These are phyloP conservation scores for Plecturocebus donacophilus DNA, from an alignment of 2,113 vertebrate genomes.

Conservation along the genomic window DNA sequence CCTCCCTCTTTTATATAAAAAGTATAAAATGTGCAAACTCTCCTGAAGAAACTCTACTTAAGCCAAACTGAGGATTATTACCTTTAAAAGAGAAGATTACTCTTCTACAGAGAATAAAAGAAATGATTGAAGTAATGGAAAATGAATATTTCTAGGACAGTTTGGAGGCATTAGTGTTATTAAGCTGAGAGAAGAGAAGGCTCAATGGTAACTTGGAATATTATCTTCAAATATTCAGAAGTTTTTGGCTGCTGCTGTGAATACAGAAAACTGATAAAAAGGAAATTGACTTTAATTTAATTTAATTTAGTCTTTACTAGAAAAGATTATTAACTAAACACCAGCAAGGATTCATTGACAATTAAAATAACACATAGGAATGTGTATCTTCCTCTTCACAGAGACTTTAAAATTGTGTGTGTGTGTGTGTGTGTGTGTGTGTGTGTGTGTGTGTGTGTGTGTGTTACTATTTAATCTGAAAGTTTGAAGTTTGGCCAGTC, in stretches of 20 bases:
- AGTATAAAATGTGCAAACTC: background rate
- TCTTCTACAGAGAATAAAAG: slow-evolving; percentile 14
- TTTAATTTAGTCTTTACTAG: background rate
- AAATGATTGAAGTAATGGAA: slow-evolving; percentile 30
- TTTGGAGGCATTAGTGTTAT: background rate
- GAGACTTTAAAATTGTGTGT: background rate
- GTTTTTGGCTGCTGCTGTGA: background rate
- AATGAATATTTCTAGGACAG: slow-evolving; percentile 3
- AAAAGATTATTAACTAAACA: background rate
- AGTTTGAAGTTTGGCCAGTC: background rate
- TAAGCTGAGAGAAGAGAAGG: background rate
- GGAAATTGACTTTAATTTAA: slow-evolving; percentile 28
- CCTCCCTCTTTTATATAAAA: slow-evolving; percentile 4
- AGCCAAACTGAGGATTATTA: background rate
- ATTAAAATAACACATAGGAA: slow-evolving; percentile 5
- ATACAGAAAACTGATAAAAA: slow-evolving; percentile 3
- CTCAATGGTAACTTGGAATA: slow-evolving; percentile 3
- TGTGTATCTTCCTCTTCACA: background rate
- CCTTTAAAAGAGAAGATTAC: background rate
- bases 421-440: no score
- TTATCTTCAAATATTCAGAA: background rate
- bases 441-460: background rate
- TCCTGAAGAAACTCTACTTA: background rate
- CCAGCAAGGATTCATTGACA: background rate
- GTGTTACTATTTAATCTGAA: background rate